Evolutionary conservation across 2,888 invertebrate genomes (phyloP).

Genomic region (Mimas tiliae): DNA sequence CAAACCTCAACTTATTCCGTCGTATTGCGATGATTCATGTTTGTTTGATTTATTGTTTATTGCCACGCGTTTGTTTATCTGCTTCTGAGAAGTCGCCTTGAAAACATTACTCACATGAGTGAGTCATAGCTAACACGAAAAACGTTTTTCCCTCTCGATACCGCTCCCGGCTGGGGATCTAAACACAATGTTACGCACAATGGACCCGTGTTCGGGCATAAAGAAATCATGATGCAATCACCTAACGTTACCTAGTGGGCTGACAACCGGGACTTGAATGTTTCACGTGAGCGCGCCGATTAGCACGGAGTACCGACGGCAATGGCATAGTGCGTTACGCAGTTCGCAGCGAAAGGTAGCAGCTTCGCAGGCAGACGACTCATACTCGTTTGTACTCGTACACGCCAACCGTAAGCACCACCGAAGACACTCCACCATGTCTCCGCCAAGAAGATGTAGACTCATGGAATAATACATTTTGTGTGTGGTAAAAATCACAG

Average conservation of each 20-base stretch:
- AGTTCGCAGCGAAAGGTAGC: constrained; percentile 43
- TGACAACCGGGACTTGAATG: constrained; percentile 73
- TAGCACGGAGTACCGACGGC: constrained; percentile 53
- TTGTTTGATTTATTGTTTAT: constrained; percentile 15
- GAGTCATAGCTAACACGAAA: constrained; percentile 21
- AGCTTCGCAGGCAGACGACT: constrained; percentile 50
- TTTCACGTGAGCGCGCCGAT: constrained; percentile 58
- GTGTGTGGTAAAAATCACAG: constrained; percentile 73
- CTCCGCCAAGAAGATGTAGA: constrained; percentile 69
- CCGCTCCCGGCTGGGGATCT: constrained; percentile 51
- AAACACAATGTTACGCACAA: constrained; percentile 71
- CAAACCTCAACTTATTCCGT: constrained; percentile 18
- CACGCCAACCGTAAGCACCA: constrained; percentile 58
- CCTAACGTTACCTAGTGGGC: constrained; percentile 83
- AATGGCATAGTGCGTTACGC: constrained; percentile 45
- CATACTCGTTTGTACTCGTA: constrained; percentile 53
- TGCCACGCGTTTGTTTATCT: neutral
- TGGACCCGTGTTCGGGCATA: constrained; percentile 58
- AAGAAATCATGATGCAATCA: constrained; percentile 62
- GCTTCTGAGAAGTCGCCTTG: constrained; percentile 4
- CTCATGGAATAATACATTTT: constrained; percentile 83
- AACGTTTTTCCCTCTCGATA: constrained; percentile 43
- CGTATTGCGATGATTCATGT: constrained; percentile 13
- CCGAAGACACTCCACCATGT: constrained; percentile 58
- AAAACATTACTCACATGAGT: constrained; percentile 16